Evolutionary conservation across 1,140 invertebrate genomes (phyloP).

Genomic region (Bilobella aurantiaca): DNA sequence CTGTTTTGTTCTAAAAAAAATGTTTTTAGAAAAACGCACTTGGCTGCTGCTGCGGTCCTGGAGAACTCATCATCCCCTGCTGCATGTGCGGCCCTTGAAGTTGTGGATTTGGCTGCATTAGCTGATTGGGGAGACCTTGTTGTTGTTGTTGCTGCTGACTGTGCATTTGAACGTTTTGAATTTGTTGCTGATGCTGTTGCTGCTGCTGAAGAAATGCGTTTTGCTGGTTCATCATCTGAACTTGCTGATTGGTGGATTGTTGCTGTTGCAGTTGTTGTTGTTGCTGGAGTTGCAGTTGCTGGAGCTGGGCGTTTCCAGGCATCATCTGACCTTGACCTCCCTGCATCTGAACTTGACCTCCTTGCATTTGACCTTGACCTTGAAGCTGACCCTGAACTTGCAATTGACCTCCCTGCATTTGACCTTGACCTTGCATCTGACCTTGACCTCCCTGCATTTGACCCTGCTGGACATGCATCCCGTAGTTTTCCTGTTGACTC

Average conservation of each 20-base stretch:
- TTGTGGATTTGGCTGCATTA: slow-evolving; percentile 40
- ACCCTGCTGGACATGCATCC: slow-evolving; percentile 7
- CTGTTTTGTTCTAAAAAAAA: neutral
- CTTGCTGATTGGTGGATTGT: slow-evolving; percentile 18
- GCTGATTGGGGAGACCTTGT: slow-evolving; percentile 46
- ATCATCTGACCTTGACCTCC: slow-evolving; percentile 21
- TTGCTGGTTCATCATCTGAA: slow-evolving; percentile 15
- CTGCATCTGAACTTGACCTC: slow-evolving; percentile 6
- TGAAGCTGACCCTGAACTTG: too few relatives aligned
- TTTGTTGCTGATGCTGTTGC: neutral
- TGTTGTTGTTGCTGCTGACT: slow-evolving; percentile 38
- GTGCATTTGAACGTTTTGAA: slow-evolving; percentile 20
- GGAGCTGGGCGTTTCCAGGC: slow-evolving; percentile 11
- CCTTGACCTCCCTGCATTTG: slow-evolving; percentile 6
- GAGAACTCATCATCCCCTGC: slow-evolving; percentile 20
- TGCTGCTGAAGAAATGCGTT: slow-evolving; percentile 14
- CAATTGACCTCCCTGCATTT: too few relatives aligned
- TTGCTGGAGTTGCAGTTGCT: slow-evolving; percentile 21
- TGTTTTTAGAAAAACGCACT: neutral
- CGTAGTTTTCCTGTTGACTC: slow-evolving; percentile 15
- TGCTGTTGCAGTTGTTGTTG: slow-evolving; percentile 15
- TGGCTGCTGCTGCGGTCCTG: slow-evolving; percentile 14
- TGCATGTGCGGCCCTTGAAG: slow-evolving; percentile 36
- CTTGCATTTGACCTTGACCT: slow-evolving; percentile 18
- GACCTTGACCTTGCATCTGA: too few relatives aligned